Conservation (phyloP, 2,888 invertebrate species). For the Halictus quadricinctus region DNA sequence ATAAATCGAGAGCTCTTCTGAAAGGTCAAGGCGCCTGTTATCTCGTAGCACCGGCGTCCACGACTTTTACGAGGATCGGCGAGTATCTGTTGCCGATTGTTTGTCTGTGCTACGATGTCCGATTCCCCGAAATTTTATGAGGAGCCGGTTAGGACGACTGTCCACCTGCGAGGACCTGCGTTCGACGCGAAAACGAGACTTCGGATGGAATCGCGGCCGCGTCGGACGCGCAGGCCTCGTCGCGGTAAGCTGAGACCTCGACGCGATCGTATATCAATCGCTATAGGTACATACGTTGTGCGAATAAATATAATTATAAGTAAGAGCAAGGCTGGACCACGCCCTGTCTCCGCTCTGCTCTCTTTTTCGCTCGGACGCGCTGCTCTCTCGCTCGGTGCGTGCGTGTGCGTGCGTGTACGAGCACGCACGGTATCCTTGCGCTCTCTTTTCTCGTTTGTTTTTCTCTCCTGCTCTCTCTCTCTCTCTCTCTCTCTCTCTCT, state of each 20-base stretch:
- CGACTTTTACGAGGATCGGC: constrained; percentile 56
- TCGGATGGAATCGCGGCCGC: constrained; percentile 12
- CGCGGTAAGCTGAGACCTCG: constrained; percentile 72
- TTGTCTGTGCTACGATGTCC: background rate
- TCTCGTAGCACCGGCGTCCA: constrained; percentile 36
- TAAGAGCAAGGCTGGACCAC: constrained; percentile 81
- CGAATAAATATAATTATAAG: constrained; percentile 80
- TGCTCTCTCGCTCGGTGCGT: background rate
- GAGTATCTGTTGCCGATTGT: constrained; percentile 27
- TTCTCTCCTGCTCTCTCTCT: background rate
- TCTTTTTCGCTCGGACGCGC: constrained; percentile 66
- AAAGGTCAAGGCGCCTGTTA: constrained; percentile 68
- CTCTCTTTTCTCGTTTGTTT: constrained; percentile 32
- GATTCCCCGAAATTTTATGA: background rate
- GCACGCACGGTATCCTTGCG: constrained; percentile 41
- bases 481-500: background rate
- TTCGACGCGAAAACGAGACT: background rate
- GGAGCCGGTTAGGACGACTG: background rate
- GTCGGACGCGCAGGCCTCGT: constrained; percentile 33
- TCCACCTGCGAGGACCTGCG: constrained; percentile 1
- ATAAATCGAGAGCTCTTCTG: constrained; percentile 50
- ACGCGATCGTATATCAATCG: constrained; percentile 76
- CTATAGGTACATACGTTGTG: constrained; percentile 68
- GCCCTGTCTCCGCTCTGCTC: constrained; percentile 80
- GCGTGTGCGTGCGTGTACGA: background rate